phyloP scores from a whole-genome alignment of 2,113 vertebrate genomes.

The Dasyurus viverrinus region DNA sequence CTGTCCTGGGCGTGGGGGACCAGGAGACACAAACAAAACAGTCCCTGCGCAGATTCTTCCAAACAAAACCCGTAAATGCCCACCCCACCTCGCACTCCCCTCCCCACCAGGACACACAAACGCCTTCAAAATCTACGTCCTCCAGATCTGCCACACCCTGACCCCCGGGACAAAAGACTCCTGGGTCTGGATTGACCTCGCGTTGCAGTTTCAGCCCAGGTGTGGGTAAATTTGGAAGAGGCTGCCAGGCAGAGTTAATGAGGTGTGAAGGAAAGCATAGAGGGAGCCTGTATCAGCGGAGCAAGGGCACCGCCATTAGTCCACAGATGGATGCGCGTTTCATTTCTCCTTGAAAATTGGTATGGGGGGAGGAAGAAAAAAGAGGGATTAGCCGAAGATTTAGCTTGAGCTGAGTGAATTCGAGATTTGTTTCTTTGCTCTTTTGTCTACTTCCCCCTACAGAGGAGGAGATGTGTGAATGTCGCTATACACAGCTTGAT shows the following conservation, averaged over 20 bases:
- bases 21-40: background rate
- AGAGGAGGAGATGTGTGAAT: background rate
- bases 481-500: background rate
- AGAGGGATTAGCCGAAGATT: background rate
- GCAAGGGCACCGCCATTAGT: conserved; percentile 2
- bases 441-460: background rate
- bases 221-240: background rate
- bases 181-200: background rate
- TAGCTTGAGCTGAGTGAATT: background rate
- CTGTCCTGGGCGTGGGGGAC: background rate
- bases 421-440: background rate
- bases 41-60: background rate
- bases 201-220: background rate
- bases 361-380: background rate
- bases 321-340: background rate
- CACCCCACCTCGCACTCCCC: too few species aligned
- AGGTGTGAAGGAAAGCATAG: background rate
- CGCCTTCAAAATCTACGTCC: background rate
- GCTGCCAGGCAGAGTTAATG: background rate
- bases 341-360: background rate
- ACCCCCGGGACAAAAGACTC: background rate
- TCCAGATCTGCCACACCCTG: background rate
- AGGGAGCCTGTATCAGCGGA: background rate
- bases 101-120: background rate
- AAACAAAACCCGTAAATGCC: background rate